phyloP scores from a whole-genome alignment of 2,797 vertebrate species.

The Nyctalus aviator region DNA sequence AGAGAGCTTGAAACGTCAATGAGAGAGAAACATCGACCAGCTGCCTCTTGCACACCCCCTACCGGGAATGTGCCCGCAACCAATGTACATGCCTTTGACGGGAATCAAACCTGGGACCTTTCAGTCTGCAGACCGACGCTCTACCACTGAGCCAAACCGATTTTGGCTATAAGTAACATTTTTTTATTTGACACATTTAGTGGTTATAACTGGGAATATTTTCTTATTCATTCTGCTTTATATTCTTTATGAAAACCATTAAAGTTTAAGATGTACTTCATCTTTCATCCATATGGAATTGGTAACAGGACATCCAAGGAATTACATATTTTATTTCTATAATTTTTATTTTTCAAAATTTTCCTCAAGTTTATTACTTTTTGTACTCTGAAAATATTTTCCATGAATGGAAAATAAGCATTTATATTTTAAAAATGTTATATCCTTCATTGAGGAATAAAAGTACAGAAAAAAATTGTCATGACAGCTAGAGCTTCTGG shows the following conservation, averaged over 20 bases:
- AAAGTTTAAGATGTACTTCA: not conserved
- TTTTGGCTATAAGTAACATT: not conserved
- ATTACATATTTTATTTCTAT: not conserved
- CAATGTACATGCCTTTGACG: no score
- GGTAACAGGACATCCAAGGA: not conserved
- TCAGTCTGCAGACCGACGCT: no score
- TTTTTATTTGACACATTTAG: not conserved
- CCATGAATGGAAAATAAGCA: not conserved
- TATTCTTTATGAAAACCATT: not conserved
- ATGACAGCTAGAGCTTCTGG: conserved; percentile 54
- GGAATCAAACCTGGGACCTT: no score
- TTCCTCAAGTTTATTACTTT: not conserved
- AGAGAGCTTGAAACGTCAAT: no score
- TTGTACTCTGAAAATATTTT: not conserved
- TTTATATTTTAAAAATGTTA: conserved; percentile 60
- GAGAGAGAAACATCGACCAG: no score
- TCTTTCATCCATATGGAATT: not conserved
- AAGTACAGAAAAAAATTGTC: conserved; percentile 75
- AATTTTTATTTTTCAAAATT: not conserved
- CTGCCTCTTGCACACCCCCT: no score
- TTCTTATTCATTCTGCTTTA: not conserved
- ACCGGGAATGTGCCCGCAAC: no score
- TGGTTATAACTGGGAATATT: not conserved
- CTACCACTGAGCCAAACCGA: no score
- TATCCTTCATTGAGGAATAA: conserved; percentile 67